These are phyloP conservation scores for Paradoxurus hermaphroditus DNA, from an alignment of 2,113 vertebrate species.

Conservation along the genomic window DNA sequence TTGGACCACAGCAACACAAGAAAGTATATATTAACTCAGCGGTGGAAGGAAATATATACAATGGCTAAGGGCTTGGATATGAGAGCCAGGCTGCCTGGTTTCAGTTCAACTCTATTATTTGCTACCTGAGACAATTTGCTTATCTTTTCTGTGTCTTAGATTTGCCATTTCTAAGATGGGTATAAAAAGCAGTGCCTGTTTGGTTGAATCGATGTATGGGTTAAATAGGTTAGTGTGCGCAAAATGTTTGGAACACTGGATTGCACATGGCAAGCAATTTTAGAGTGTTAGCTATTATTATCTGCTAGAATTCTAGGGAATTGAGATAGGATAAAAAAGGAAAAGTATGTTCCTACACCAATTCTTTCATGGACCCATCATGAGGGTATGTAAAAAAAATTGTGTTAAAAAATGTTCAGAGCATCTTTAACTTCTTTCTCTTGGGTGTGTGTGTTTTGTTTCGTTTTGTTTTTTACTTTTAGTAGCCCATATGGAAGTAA, in stretches of 20 bases:
- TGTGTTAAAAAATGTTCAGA: neutral
- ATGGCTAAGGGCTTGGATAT: neutral
- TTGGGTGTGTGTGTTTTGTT: too few relatives aligned
- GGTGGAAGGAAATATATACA: neutral
- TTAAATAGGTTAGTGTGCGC: neutral
- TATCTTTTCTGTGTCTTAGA: neutral
- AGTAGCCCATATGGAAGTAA: neutral
- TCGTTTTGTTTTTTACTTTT: neutral
- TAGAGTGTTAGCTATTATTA: neutral
- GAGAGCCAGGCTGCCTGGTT: neutral
- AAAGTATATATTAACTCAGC: neutral
- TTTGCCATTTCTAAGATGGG: neutral
- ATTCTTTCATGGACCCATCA: neutral
- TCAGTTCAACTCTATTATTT: neutral
- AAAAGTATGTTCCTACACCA: neutral
- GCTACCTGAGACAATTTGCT: neutral
- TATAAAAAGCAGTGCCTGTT: neutral
- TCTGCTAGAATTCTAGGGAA: neutral
- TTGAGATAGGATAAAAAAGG: neutral
- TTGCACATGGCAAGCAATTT: neutral
- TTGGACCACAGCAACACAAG: neutral
- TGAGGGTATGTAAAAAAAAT: neutral
- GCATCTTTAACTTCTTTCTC: neutral
- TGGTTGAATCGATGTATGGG: neutral
- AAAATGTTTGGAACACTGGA: neutral